Evolutionary conservation across 2,888 invertebrate species (phyloP), one percentile per base, ranked within the genome.

Genomic region (Tiliacea citrago): DNA sequence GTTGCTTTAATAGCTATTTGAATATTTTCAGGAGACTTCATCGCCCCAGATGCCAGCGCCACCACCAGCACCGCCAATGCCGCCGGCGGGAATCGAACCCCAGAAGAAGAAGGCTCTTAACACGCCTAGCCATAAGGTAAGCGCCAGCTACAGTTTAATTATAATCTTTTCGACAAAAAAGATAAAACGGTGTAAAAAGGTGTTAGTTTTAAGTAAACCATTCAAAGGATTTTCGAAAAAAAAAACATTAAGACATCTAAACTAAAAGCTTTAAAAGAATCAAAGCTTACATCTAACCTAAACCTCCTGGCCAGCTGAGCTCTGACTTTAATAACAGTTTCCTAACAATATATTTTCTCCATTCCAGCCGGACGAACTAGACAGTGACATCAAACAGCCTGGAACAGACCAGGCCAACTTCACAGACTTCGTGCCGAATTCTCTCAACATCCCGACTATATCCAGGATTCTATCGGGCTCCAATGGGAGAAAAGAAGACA

Each of bases 401-500:
- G 88, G 88, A 12, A 79, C 81, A 12, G 96, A 96, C 80, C 96
- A 96, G 89, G 95, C 96, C 9, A 95, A 97, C 92, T 97, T 96
- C 89, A 97, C 97, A 76, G 97, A 97, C 90, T 97, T 97, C 92
- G 97, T 97, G 77, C 97, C 97, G 9, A 97, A 97, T 84, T 95
- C 96, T 13, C 97, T 98, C 73, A 98, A 98, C 92, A 97, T 98
- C 88, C 98, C 98, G 6, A 98, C 98, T 83, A 98, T 99, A 85
- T 98, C 98, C 6, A 97, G 99, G 73, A 98, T 99, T 89, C 95
- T 99, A 42, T 98, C 98, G 68, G 98, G 98, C 1, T 98, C 98
- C 68, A 98, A 98, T 91, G 98, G 98, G 0, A 96, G 98, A 49
- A 98, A 98, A 87, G 98, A 98, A 84, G 98, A 98, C 87, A 98